Percentiles rank a stretch among this genome's conserved stretches.
phyloP scores from a whole-genome alignment of 2,113 vertebrate genomes.

The Notothenia rossii region DNA sequence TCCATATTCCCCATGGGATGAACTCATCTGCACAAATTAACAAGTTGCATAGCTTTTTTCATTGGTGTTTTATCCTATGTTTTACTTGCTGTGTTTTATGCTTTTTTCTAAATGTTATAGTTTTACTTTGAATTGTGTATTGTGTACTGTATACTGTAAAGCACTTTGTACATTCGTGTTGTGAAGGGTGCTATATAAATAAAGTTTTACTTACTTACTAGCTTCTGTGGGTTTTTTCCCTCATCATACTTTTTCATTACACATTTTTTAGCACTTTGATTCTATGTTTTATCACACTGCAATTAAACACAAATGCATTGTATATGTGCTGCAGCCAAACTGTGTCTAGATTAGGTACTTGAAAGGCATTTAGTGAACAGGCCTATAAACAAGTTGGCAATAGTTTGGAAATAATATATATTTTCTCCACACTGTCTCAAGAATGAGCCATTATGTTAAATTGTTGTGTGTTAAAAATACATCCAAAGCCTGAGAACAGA shows the following conservation, averaged over 20 bases:
- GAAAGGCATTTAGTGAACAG: slow-evolving; percentile 5
- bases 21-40: slow-evolving; percentile 48
- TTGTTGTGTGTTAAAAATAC: background rate
- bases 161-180: too few relatives aligned
- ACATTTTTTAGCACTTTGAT: slow-evolving; percentile 28
- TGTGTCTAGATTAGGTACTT: slow-evolving; percentile 2
- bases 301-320: slow-evolving; percentile 31
- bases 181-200: too few relatives aligned
- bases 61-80: too few relatives aligned
- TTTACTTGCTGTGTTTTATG: too few relatives aligned
- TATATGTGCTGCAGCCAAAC: slow-evolving; percentile 14
- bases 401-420: background rate
- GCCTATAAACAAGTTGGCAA: background rate
- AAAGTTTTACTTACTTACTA: too few relatives aligned
- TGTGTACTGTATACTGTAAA: too few relatives aligned
- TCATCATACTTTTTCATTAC: slow-evolving; percentile 7
- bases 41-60: background rate
- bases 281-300: slow-evolving; percentile 28
- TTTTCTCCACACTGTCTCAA: background rate
- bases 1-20: slow-evolving; percentile 21
- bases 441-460: background rate
- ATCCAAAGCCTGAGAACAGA: background rate
- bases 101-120: too few relatives aligned
- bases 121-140: too few relatives aligned
- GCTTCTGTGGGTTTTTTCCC: background rate